Evolutionary conservation across 2,113 vertebrate species (phyloP), one percentile per base, ranked within the genome.

Genomic region (Montifringilla adamsi): DNA sequence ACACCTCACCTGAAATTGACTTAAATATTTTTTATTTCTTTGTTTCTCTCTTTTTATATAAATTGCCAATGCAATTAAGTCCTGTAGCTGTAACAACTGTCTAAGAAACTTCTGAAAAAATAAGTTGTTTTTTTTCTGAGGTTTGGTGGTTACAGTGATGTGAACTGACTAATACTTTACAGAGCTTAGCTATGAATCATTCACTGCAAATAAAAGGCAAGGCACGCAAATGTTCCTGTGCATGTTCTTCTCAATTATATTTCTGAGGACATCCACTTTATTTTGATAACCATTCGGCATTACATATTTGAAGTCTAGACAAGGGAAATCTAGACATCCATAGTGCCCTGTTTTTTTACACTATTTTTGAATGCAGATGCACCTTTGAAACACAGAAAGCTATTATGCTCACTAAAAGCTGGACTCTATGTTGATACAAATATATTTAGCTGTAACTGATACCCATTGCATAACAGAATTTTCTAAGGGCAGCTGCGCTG

Each of bases 181-280:
- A 78, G 75, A 88, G 73, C 60, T 88, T 86, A 84, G 60, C 87
- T 46, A 64, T 78, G 85, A 94, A 81, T 81, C 60, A 86, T 63
- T 90, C 76, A 52, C 39, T 68, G 80, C 84, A 95, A 85, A 83
- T 72, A 78, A 95, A 91, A 90, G 63, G 77, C 55, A 90, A 93
- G 49, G n/a, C 64, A 74, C 2, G 3, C 7, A 2, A 80, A 59
- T 52, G 58, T 52, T 91, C 50, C n/a, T 56, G 4, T 47, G 68
- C 39, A 24, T 88, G 75, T 28, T 95, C 47, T 88, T 70, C 43
- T 87, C 64, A 78, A 52, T 86, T 92, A 75, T 56, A 55, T 60
- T 94, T 83, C 88, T 72, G 49, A 86, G 28, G 49, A 83, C 0
- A 0, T 67, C 39, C 55, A 59, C 68, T 91, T 3, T 4, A 90